Conservation (phyloP, 2,888 invertebrate genomes). For the Plutella xylostella region DNA sequence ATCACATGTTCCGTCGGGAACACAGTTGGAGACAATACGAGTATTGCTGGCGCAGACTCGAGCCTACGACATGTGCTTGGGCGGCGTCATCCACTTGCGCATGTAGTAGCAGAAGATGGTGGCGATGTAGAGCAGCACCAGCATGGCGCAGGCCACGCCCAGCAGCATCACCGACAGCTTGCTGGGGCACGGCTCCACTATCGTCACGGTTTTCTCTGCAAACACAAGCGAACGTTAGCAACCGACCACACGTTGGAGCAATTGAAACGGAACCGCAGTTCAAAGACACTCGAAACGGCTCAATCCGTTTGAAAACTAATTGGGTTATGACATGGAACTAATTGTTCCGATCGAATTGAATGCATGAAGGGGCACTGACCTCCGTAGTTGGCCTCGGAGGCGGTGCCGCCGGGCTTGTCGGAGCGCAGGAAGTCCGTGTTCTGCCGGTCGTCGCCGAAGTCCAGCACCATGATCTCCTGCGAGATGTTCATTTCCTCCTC, state of each 20-base stretch:
- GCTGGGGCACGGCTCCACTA: conserved; percentile 92
- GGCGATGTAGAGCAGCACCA: conserved; percentile 90
- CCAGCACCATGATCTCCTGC: conserved; percentile 92
- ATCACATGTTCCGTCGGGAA: conserved; percentile 10
- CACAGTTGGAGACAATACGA: background rate
- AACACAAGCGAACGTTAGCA: background rate
- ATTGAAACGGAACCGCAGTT: conserved; percentile 7
- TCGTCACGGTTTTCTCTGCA: conserved; percentile 89
- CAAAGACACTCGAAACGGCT: background rate
- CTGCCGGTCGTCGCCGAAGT: conserved; percentile 91
- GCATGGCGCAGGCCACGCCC: conserved; percentile 90
- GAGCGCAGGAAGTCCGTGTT: conserved; percentile 81
- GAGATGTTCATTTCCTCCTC: conserved; percentile 93
- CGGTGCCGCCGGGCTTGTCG: conserved; percentile 75
- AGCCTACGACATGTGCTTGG: conserved; percentile 77
- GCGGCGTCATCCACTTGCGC: conserved; percentile 90
- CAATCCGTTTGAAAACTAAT: background rate
- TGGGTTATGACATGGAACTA: conserved; percentile 3
- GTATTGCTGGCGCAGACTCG: background rate
- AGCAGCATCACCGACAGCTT: conserved; percentile 91
- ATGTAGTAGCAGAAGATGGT: conserved; percentile 94
- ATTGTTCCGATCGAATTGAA: background rate
- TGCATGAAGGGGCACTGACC: conserved; percentile 50
- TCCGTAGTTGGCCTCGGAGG: conserved; percentile 76
- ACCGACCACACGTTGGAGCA: background rate